phyloP scores from a whole-genome alignment of 2,797 vertebrate genomes.

The Netta rufina region DNA sequence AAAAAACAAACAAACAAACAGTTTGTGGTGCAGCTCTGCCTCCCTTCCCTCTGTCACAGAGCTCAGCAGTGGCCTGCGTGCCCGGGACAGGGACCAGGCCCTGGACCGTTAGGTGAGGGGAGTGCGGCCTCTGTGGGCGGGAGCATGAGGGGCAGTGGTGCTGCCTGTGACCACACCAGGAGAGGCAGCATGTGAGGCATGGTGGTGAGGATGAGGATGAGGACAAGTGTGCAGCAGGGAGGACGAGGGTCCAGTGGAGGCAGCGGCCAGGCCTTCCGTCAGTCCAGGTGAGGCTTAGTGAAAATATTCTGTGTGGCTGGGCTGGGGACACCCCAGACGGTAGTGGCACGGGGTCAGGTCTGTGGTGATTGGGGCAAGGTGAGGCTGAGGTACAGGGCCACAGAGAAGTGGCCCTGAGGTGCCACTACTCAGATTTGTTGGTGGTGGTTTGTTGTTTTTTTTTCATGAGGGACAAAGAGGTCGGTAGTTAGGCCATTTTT shows the following conservation, averaged over 20 bases:
- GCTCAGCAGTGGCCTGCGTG: background rate
- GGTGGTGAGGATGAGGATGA: background rate
- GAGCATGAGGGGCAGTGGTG: fast-evolving
- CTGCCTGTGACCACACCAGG: background rate
- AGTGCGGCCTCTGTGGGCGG: background rate
- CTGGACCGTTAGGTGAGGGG: too few relatives aligned
- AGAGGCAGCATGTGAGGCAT: too few relatives aligned
- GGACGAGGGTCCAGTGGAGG: background rate
- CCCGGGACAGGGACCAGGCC: too few relatives aligned
- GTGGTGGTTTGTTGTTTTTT: too few relatives aligned
- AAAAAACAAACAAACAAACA: too few relatives aligned
- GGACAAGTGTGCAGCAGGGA: too few relatives aligned
- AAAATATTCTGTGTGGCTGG: background rate
- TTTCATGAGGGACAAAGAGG: background rate
- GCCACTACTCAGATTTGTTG: fast-evolving
- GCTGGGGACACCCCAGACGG: background rate
- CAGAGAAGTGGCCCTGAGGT: background rate
- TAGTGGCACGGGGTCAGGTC: too few relatives aligned
- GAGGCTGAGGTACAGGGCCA: background rate
- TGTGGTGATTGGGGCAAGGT: background rate
- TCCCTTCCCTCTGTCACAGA: background rate
- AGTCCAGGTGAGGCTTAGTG: background rate
- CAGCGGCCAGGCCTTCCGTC: too few relatives aligned
- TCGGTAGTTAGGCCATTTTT: background rate
- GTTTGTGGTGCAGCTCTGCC: too few relatives aligned